Evolutionary conservation across 2,113 vertebrate genomes (phyloP).

Genomic region (Bos indicus): DNA sequence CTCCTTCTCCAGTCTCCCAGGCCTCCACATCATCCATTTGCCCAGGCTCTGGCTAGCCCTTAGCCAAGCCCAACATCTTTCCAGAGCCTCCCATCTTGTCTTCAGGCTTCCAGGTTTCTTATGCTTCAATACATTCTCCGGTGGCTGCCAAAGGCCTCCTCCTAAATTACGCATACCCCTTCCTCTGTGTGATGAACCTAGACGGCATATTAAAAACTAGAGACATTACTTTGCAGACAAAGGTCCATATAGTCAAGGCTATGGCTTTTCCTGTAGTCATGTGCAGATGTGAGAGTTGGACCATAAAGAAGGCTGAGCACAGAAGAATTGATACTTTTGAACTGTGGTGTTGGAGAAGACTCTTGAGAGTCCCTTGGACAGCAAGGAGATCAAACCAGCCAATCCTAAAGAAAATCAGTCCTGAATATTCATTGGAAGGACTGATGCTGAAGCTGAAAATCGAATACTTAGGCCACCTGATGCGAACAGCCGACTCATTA

Average conservation of each 20-base stretch:
- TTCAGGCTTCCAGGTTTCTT: not conserved
- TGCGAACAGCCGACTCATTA: not conserved
- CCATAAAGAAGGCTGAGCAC: not conserved
- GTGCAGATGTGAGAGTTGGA: not conserved
- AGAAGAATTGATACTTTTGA: not conserved
- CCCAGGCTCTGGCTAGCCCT: accelerated
- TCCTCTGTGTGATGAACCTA: not conserved
- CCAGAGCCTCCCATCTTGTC: not conserved
- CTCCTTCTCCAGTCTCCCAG: not conserved
- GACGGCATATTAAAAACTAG: not conserved
- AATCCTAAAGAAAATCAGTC: not conserved
- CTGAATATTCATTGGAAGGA: not conserved
- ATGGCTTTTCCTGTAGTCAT: not conserved
- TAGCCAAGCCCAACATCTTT: not conserved
- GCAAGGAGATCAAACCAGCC: not conserved
- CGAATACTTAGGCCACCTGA: not conserved
- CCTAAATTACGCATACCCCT: not conserved
- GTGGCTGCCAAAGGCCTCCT: not conserved
- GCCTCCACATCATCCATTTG: accelerated
- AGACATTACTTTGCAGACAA: not conserved
- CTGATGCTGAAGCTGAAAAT: not conserved
- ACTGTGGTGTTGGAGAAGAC: not conserved
- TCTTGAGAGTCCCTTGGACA: not conserved
- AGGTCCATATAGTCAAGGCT: not conserved
- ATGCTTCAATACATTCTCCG: not conserved